Conservation (phyloP, 2,113 vertebrate species). For the Silurus asotus region DNA sequence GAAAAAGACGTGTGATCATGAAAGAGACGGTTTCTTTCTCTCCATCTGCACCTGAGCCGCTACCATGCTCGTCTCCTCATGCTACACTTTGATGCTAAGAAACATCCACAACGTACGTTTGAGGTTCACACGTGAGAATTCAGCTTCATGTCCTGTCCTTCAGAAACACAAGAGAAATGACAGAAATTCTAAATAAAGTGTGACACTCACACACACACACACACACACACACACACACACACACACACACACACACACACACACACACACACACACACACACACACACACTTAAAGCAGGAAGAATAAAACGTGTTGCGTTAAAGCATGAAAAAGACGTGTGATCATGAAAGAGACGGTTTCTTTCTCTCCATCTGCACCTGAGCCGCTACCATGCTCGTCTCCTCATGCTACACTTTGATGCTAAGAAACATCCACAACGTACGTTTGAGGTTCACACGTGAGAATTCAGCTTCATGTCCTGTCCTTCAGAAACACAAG, state of each 20-base stretch:
- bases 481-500: background rate
- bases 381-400: conserved; percentile 16
- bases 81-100: conserved; percentile 43
- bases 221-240: background rate
- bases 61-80: conserved; percentile 10
- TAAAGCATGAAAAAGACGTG: conserved; percentile 45
- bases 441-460: conserved; percentile 36
- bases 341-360: conserved; percentile 41
- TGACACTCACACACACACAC: background rate
- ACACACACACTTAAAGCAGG: conserved; percentile 9
- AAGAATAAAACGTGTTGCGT: background rate
- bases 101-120: conserved; percentile 32
- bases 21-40: conserved; percentile 34
- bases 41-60: conserved; percentile 26
- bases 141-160: conserved; percentile 11
- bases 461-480: conserved; percentile 22
- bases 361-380: conserved; percentile 28
- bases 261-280: no score
- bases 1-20: conserved; percentile 38
- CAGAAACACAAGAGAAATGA: background rate
- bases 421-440: conserved; percentile 34
- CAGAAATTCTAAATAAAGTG: background rate
- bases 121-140: conserved; percentile 30
- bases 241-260: background rate
- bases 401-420: conserved; percentile 40